Conservation (phyloP, 2,888 invertebrate genomes). For the Apodemia mormo region DNA sequence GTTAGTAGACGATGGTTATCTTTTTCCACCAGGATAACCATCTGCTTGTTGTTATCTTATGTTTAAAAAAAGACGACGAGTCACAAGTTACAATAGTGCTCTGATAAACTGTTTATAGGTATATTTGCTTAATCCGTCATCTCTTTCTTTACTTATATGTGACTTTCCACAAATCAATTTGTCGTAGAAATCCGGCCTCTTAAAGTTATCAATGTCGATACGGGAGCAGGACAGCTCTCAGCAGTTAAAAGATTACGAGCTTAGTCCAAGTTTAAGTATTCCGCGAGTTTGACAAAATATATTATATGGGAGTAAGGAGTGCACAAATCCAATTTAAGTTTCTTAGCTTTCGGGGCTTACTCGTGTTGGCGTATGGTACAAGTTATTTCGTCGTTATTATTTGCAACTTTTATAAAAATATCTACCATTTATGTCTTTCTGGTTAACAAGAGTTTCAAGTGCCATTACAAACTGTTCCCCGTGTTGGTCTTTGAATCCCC, state of each 20-base stretch:
- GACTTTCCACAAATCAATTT: not conserved
- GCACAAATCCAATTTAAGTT: conserved; percentile 65
- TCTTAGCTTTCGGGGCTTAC: conserved; percentile 25
- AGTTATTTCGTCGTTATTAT: not conserved
- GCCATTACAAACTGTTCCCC: too few species aligned
- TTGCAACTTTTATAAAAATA: not conserved
- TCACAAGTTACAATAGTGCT: too few species aligned
- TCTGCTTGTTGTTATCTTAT: too few species aligned
- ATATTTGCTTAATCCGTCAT: too few species aligned
- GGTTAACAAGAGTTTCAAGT: too few species aligned
- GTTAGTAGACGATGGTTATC: too few species aligned
- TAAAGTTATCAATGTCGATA: not conserved
- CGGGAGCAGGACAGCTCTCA: not conserved
- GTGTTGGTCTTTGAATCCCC: too few species aligned
- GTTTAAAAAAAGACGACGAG: too few species aligned
- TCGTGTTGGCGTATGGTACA: conserved; percentile 10
- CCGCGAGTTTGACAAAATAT: conserved; percentile 15
- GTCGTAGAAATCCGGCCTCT: not conserved
- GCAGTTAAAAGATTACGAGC: conserved; percentile 17
- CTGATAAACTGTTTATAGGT: too few species aligned
- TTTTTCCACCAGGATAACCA: too few species aligned
- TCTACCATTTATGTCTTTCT: too few species aligned
- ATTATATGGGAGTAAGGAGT: conserved; percentile 11
- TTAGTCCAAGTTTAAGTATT: conserved; percentile 15
- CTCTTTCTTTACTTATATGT: not conserved